phyloP scores from a whole-genome alignment of 2,888 invertebrate genomes.

The Dascillus cervinus region DNA sequence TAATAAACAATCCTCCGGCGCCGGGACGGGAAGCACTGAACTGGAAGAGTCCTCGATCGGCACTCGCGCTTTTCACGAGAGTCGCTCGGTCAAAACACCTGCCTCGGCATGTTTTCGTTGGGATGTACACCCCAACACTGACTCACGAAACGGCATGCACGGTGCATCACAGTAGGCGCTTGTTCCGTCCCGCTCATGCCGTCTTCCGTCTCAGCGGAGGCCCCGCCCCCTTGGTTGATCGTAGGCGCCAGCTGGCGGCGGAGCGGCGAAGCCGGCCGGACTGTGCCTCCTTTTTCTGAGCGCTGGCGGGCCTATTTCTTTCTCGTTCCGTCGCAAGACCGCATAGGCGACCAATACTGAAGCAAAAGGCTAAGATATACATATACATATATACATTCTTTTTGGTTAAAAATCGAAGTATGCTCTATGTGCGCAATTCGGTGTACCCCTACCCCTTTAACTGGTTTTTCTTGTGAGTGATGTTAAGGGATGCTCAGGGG shows the following conservation, averaged over 20 bases:
- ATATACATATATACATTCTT: no score
- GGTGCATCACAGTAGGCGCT: slow-evolving; percentile 51
- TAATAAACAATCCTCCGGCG: no score
- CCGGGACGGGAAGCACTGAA: slow-evolving; percentile 14
- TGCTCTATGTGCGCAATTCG: slow-evolving; percentile 33
- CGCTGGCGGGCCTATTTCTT: slow-evolving; percentile 23
- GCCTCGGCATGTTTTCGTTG: slow-evolving; percentile 48
- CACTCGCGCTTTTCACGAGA: no score
- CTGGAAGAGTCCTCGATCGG: slow-evolving; percentile 8
- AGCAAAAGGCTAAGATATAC: slow-evolving; percentile 38
- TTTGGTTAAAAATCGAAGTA: slow-evolving; percentile 44
- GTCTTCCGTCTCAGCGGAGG: slow-evolving; percentile 46
- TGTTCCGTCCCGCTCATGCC: slow-evolving; percentile 27
- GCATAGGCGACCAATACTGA: slow-evolving; percentile 33
- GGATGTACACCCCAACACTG: slow-evolving; percentile 52
- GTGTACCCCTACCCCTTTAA: slow-evolving; percentile 35
- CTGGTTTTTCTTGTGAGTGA: slow-evolving; percentile 35
- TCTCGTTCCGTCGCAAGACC: slow-evolving; percentile 20
- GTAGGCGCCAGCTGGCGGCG: slow-evolving; percentile 37
- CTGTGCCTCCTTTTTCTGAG: slow-evolving; percentile 44
- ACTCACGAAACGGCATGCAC: slow-evolving; percentile 40
- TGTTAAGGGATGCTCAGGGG: slow-evolving; percentile 30
- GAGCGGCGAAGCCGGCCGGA: slow-evolving; percentile 14
- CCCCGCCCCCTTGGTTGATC: slow-evolving; percentile 54
- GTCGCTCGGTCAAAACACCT: slow-evolving; percentile 12